phyloP scores from a whole-genome alignment of 2,797 vertebrate genomes.

The Liparis tanakae region DNA sequence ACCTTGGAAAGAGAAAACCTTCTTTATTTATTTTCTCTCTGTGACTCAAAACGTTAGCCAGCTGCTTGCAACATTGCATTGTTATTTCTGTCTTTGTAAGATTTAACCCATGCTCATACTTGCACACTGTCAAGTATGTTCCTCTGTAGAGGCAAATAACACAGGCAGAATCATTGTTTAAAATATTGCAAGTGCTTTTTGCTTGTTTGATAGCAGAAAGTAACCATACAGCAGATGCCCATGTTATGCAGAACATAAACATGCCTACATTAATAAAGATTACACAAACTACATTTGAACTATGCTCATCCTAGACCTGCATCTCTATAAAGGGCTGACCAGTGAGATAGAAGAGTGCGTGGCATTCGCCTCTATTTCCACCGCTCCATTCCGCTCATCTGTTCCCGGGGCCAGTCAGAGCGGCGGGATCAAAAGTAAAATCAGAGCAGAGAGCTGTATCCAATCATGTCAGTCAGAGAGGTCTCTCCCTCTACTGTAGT shows the following conservation, averaged over 20 bases:
- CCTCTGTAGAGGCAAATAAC: background rate
- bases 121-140: background rate
- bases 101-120: slow-evolving; percentile 32
- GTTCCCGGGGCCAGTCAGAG: slow-evolving; percentile 72
- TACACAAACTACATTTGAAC: slow-evolving; percentile 41
- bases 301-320: slow-evolving; percentile 44
- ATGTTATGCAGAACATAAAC: slow-evolving; percentile 34
- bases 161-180: slow-evolving; percentile 14
- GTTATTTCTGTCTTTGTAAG: slow-evolving; percentile 43
- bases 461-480: slow-evolving; percentile 76
- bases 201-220: slow-evolving; percentile 25
- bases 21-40: slow-evolving; percentile 20
- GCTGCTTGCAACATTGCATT: slow-evolving; percentile 24
- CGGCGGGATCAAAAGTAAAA: slow-evolving; percentile 78
- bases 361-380: slow-evolving; percentile 65
- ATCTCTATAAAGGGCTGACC: slow-evolving; percentile 68
- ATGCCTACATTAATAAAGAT: slow-evolving; percentile 35
- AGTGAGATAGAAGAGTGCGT: slow-evolving; percentile 57
- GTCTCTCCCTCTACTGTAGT: slow-evolving; percentile 77
- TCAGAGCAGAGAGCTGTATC: slow-evolving; percentile 74
- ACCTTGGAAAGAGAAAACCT: slow-evolving; percentile 33
- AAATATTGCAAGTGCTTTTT: slow-evolving; percentile 25
- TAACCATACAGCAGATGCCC: slow-evolving; percentile 10
- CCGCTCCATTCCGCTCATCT: slow-evolving; percentile 65
- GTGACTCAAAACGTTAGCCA: slow-evolving; percentile 47